A percentile compares a stretch with the other conserved stretches of the same genome.
These are phyloP conservation scores for Eclectus roratus DNA, from an alignment of 2,113 vertebrate species.

Conservation along the genomic window DNA sequence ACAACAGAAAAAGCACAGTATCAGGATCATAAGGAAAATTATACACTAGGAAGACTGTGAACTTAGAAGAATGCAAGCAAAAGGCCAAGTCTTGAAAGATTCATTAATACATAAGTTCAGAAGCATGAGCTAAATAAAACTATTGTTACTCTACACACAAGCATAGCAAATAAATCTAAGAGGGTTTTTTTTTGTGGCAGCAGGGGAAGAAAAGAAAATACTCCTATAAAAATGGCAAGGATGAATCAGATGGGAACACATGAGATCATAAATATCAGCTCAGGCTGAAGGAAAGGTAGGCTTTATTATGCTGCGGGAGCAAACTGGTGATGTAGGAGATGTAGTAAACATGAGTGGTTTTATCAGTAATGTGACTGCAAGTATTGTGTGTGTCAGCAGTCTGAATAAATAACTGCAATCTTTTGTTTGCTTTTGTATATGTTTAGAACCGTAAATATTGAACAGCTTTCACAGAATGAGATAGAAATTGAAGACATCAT, in stretches of 20 bases:
- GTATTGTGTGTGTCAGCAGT: background rate
- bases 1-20: background rate
- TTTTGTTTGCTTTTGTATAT: background rate
- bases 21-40: background rate
- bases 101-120: background rate
- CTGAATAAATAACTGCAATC: background rate
- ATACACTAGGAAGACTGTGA: background rate
- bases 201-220: background rate
- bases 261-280: background rate
- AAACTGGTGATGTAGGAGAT: background rate
- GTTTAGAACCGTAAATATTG: background rate
- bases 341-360: background rate
- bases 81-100: background rate
- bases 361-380: background rate
- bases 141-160: background rate
- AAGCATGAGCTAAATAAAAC: background rate
- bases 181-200: background rate
- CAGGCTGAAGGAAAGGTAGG: background rate
- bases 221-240: background rate
- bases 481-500: background rate
- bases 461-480: background rate
- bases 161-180: background rate
- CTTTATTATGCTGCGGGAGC: background rate
- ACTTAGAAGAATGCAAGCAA: background rate
- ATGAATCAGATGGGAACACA: background rate